Evolutionary conservation across 2,797 vertebrate species (phyloP), one percentile per base, ranked within the genome.

Genomic region (Ctenopoma multispine): DNA sequence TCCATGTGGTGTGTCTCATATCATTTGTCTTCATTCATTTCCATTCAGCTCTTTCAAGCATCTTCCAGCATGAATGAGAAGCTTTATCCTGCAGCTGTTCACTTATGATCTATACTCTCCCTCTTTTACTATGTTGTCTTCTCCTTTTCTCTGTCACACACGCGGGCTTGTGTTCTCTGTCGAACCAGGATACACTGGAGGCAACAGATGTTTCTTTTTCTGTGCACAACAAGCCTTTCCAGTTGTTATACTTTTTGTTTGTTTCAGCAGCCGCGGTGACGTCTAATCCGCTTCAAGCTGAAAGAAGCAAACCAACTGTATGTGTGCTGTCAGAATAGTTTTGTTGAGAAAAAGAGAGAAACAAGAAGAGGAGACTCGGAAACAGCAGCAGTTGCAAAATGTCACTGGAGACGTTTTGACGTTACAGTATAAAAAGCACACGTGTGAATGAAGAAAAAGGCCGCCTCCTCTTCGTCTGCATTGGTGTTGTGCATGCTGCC

Each of bases 31-130:
- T 4, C 4, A 73, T 77, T 83, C 23, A 70, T 66, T 73, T 69
- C 78, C 58, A 60, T 81, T 79, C 64, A 71, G 41, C 17, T 23
- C 60, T 21, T 66, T 72, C 77, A 49, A 78, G 69, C 63, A 0
- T 74, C 65, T 56, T 57, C 18, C 36, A 40, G 63, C 38, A 36
- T 81, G 79, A 87, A 85, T 76, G 63, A 51, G 72, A 38, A 36
- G 65, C 69, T 78, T 62, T 77, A 65, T 82, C 41, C 66, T 60
- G 84, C 90, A 91, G 90, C 84, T 90, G 90, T 70, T 79, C 75
- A 23, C 50, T 81, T 69, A 8, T 72, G 64, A 60, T 50, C 61
- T 17, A 15, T 27, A 4, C 62, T 71, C 55, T 58, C 14, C 66
- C 12, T 63, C 49, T 62, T 40, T 66, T 66, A 40, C 40, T 50